phyloP scores from a whole-genome alignment of 2,797 vertebrate species.

The Argyrosomus regius region DNA sequence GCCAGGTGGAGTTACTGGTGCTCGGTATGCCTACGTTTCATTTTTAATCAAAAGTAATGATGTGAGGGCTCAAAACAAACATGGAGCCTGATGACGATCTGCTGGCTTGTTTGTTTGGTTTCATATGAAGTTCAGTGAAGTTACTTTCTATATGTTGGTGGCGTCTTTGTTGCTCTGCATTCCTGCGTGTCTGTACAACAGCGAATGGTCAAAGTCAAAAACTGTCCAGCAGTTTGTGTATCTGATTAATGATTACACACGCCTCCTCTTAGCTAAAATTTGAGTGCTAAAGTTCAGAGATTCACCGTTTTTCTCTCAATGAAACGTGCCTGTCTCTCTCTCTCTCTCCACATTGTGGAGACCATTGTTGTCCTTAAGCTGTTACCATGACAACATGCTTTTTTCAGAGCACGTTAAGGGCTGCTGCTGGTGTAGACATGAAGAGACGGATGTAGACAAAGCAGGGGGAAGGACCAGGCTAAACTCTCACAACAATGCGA shows the following conservation, averaged over 20 bases:
- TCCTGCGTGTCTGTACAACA: slow-evolving; percentile 78
- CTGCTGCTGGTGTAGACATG: slow-evolving; percentile 40
- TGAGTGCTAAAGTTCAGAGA: slow-evolving; percentile 32
- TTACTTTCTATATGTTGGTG: background rate
- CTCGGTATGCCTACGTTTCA: slow-evolving; percentile 86
- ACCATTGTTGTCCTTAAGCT: slow-evolving; percentile 66
- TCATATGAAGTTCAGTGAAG: background rate
- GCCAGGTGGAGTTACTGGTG: slow-evolving; percentile 93
- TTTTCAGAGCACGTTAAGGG: slow-evolving; percentile 52
- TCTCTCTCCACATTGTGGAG: slow-evolving; percentile 8
- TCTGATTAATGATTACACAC: slow-evolving; percentile 46
- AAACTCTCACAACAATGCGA: slow-evolving; percentile 20
- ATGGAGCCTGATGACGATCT: background rate
- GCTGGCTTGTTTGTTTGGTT: slow-evolving; percentile 17
- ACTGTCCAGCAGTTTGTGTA: slow-evolving; percentile 32
- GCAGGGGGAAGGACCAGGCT: background rate
- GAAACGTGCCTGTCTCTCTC: slow-evolving; percentile 2
- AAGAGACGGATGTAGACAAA: background rate
- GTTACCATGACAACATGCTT: slow-evolving; percentile 68
- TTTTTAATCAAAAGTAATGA: background rate
- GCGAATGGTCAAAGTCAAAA: slow-evolving; percentile 39
- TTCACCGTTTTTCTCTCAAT: slow-evolving; percentile 17
- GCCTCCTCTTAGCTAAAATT: slow-evolving; percentile 21
- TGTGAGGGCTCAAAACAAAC: background rate
- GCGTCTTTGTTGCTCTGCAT: slow-evolving; percentile 78